A percentile compares a stretch with the other conserved stretches of the same genome.
Conservation (phyloP, 2,113 vertebrate genomes). For the Psilopsiagon aymara region DNA sequence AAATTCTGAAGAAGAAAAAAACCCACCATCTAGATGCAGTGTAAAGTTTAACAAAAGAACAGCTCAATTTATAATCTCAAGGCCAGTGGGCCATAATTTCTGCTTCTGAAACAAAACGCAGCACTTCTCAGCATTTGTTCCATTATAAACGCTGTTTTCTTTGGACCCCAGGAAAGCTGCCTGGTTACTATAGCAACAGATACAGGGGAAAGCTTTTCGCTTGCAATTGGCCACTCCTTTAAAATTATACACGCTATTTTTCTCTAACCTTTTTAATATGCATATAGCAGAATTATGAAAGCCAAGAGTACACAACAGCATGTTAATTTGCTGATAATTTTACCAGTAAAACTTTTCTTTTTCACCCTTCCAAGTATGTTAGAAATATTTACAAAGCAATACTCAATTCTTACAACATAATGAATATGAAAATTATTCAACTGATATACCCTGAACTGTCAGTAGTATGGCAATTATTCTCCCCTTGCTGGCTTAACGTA, state of each 20-base stretch:
- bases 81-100: neutral
- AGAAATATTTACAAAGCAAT: conserved; percentile 29
- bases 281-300: conserved; percentile 27
- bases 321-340: neutral
- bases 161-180: conserved; percentile 55
- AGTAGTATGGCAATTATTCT: neutral
- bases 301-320: neutral
- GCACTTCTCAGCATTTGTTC: neutral
- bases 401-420: neutral
- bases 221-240: conserved; percentile 58
- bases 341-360: neutral
- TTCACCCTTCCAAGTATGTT: neutral
- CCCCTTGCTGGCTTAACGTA: neutral
- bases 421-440: neutral
- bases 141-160: neutral
- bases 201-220: conserved; percentile 54
- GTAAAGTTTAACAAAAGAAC: neutral
- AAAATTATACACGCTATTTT: conserved; percentile 54
- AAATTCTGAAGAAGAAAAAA: neutral
- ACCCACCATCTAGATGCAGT: neutral
- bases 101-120: conserved; percentile 11
- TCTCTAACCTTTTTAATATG: conserved; percentile 21
- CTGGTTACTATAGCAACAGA: conserved; percentile 71
- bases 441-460: neutral
- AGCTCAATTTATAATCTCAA: neutral